Conservation (phyloP, 23 tunicate genomes). For the Oikopleura dioica region DNA sequence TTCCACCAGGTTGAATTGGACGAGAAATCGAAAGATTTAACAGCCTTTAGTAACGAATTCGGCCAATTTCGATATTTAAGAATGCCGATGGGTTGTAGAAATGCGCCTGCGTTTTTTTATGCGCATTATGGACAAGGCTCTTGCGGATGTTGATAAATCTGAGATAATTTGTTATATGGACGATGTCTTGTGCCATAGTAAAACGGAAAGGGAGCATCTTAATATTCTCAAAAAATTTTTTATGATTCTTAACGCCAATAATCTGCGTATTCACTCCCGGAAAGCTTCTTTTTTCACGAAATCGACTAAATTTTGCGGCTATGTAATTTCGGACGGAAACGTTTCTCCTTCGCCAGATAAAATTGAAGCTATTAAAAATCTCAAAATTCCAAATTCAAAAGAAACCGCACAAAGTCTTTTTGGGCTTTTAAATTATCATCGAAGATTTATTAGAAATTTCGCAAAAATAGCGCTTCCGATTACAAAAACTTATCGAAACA, state of each 20-base stretch:
- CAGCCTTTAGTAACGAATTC: background rate
- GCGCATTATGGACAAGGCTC: background rate
- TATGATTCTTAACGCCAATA: no score
- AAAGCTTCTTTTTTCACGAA: no score
- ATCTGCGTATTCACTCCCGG: no score
- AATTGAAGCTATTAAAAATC: background rate
- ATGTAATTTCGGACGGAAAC: no score
- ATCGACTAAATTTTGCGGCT: no score
- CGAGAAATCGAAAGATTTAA: background rate
- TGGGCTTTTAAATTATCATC: background rate
- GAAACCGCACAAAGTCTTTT: background rate
- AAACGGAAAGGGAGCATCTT: background rate
- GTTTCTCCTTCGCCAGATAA: background rate
- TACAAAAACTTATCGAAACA: background rate
- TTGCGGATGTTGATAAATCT: background rate
- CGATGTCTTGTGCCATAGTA: background rate
- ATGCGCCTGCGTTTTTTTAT: background rate
- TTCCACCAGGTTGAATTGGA: conserved; percentile 14
- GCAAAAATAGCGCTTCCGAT: background rate
- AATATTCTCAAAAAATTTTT: background rate
- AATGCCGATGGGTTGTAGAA: background rate
- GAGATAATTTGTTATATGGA: background rate
- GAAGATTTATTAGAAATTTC: background rate
- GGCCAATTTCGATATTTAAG: background rate
- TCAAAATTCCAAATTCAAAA: background rate